Evolutionary conservation across 2,113 vertebrate species (phyloP).

Genomic region (Callipepla squamata): DNA sequence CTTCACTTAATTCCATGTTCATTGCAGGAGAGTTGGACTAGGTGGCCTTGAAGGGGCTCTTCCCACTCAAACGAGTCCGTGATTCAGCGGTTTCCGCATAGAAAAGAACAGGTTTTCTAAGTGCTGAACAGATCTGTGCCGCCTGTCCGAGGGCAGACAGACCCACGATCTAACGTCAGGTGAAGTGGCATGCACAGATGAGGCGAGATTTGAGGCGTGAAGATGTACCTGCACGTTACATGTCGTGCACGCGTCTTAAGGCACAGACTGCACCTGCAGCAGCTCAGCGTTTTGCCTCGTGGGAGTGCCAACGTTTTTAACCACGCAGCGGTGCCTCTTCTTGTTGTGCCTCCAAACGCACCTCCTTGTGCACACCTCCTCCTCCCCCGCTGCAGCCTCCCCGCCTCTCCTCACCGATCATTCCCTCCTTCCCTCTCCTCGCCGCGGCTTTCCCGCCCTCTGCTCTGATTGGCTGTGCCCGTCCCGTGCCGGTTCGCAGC

Average conservation of each 20-base stretch:
- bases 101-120: background rate
- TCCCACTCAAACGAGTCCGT: too few species aligned
- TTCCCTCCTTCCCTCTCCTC: too few species aligned
- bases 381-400: too few species aligned
- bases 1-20: background rate
- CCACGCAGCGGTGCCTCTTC: background rate
- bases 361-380: fast-evolving
- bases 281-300: background rate
- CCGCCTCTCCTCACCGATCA: background rate
- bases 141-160: background rate
- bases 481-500: fast-evolving
- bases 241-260: background rate
- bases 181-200: background rate
- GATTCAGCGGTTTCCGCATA: background rate
- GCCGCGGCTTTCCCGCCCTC: too few species aligned
- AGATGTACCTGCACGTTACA: background rate
- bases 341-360: fast-evolving
- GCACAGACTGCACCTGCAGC: background rate
- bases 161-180: background rate
- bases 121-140: background rate
- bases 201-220: background rate
- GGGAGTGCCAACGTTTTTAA: background rate
- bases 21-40: too few species aligned
- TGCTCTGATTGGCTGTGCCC: background rate
- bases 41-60: too few species aligned